Conservation (phyloP, 2,113 vertebrate genomes). For the Diphyllodes magnificus region DNA sequence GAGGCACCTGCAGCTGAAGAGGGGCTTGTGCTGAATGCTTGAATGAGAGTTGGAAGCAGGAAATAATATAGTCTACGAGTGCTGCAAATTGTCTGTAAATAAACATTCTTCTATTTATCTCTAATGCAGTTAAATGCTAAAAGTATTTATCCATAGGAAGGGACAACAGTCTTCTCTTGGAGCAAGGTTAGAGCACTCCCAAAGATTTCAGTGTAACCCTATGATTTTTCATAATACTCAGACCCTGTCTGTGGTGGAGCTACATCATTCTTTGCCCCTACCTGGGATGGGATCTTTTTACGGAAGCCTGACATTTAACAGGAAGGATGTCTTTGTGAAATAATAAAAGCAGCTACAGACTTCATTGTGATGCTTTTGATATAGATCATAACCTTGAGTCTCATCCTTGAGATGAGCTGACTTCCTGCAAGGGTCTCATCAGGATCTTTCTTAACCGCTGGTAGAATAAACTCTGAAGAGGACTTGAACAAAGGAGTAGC, state of each 20-base stretch:
- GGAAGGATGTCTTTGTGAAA: neutral
- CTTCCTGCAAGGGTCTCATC: neutral
- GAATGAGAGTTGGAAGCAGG: neutral
- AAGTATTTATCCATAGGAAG: neutral
- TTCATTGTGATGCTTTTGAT: neutral
- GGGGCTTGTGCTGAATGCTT: neutral
- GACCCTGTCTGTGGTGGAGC: neutral
- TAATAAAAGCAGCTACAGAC: neutral
- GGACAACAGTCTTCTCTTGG: neutral
- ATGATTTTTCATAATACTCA: neutral
- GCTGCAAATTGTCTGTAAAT: neutral
- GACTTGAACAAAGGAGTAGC: neutral
- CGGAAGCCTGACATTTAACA: neutral
- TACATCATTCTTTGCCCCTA: neutral
- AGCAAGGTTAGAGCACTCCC: neutral
- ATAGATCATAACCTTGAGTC: neutral
- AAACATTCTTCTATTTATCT: neutral
- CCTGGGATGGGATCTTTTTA: neutral
- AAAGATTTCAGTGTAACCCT: neutral
- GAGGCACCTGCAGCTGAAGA: neutral
- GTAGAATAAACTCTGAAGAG: neutral
- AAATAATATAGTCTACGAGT: neutral
- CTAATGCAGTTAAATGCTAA: neutral
- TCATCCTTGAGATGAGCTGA: neutral
- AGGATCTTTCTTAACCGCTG: neutral